Percentiles rank a stretch among this genome's conserved stretches.
Conservation (phyloP, 2,888 invertebrate genomes). For the Cerastis rubricosa region DNA sequence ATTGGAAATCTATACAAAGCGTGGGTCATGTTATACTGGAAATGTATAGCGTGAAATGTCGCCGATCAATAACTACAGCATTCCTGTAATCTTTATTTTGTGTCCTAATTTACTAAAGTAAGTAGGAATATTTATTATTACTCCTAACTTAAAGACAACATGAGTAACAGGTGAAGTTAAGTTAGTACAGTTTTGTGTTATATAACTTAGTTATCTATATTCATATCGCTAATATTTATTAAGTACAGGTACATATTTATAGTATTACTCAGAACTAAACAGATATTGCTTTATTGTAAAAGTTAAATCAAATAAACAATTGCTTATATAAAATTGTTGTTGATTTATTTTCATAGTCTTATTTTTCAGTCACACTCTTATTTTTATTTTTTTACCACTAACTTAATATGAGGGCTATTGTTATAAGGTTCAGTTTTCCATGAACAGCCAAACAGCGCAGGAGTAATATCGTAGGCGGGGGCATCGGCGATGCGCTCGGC, state of each 20-base stretch:
- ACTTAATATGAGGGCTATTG: neutral
- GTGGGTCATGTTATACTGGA: too few relatives aligned
- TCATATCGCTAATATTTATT: constrained; percentile 63
- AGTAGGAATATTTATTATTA: constrained; percentile 17
- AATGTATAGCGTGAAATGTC: too few relatives aligned
- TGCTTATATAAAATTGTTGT: constrained; percentile 51
- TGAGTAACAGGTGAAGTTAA: constrained; percentile 38
- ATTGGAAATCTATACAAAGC: too few relatives aligned
- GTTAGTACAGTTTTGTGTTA: constrained; percentile 56
- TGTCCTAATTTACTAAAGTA: constrained; percentile 5
- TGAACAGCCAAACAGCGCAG: neutral
- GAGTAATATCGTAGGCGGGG: neutral
- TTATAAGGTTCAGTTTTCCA: too few relatives aligned
- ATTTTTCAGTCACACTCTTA: neutral
- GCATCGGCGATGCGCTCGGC: neutral
- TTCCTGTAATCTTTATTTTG: constrained; percentile 29
- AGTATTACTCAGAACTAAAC: constrained; percentile 64
- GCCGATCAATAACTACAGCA: neutral
- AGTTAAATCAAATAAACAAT: constrained; percentile 68
- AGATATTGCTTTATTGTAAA: constrained; percentile 67
- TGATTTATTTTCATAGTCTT: neutral
- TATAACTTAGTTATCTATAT: constrained; percentile 53
- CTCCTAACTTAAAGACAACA: constrained; percentile 32
- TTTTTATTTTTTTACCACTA: neutral
- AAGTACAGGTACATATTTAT: constrained; percentile 63